A percentile compares a stretch with the other conserved stretches of the same genome.
Evolutionary conservation across 2,888 invertebrate genomes (phyloP).

Genomic region (Caenorhabditis japonica): DNA sequence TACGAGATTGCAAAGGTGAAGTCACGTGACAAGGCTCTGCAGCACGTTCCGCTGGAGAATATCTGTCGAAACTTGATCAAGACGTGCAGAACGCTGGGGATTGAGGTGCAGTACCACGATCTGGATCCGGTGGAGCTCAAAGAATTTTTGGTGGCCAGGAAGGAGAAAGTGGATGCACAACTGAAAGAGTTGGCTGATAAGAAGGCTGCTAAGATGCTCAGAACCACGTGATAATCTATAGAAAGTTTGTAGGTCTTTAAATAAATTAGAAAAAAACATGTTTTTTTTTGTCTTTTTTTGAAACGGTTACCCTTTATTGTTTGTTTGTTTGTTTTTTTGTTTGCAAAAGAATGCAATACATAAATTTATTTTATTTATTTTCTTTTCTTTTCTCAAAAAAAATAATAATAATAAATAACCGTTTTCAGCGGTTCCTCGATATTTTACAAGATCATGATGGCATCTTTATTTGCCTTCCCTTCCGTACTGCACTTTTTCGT

Average conservation of each 20-base stretch:
- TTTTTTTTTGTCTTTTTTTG: conserved; percentile 4
- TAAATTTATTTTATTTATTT: too few species aligned
- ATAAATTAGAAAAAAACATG: conserved; percentile 4
- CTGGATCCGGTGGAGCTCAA: conserved; percentile 65
- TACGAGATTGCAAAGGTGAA: conserved; percentile 99
- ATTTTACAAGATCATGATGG: neutral
- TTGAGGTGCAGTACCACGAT: conserved; percentile 72
- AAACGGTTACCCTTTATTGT: neutral
- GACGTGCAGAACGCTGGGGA: conserved; percentile 68
- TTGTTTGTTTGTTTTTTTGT: conserved; percentile 1
- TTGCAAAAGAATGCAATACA: too few species aligned
- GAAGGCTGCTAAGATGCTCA: conserved; percentile 75
- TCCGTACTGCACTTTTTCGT: conserved; percentile 4
- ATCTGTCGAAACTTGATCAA: conserved; percentile 67
- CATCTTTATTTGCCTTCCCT: neutral
- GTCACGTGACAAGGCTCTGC: conserved; percentile 73
- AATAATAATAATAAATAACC: neutral
- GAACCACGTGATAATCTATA: conserved; percentile 59
- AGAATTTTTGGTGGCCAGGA: conserved; percentile 66
- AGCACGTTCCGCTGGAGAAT: conserved; percentile 70
- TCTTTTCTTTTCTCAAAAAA: conserved; percentile 1
- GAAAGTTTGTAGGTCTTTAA: conserved; percentile 8
- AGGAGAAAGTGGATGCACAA: conserved; percentile 68
- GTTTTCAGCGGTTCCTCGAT: conserved; percentile 5
- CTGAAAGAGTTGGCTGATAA: conserved; percentile 73